Evolutionary conservation across 2,888 invertebrate genomes (phyloP).

Genomic region (Epiperipatus broadwayi): DNA sequence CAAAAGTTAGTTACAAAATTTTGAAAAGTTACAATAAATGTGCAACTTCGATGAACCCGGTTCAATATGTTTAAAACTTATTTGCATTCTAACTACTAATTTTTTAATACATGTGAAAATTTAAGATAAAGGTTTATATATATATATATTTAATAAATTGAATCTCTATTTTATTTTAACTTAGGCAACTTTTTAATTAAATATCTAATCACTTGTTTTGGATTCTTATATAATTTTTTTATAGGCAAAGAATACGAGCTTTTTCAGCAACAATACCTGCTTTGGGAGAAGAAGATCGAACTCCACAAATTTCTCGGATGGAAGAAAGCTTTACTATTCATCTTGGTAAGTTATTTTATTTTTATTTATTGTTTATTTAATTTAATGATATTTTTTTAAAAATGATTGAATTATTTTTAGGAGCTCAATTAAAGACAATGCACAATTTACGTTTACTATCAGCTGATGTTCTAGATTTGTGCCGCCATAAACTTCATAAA

Average conservation of each 20-base stretch:
- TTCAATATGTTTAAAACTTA: no score
- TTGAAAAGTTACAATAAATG: no score
- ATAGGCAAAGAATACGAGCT: slow-evolving; percentile 24
- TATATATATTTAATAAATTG: slow-evolving; percentile 1
- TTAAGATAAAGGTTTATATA: no score
- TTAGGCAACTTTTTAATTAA: background rate
- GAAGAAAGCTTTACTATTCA: slow-evolving; percentile 97
- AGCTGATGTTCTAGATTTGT: slow-evolving; percentile 60
- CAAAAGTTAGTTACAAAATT: no score
- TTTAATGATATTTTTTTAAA: slow-evolving; percentile 7
- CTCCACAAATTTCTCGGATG: slow-evolving; percentile 34
- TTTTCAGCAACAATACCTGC: slow-evolving; percentile 23
- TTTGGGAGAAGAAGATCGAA: slow-evolving; percentile 22
- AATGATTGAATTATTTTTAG: slow-evolving; percentile 21
- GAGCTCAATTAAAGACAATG: slow-evolving; percentile 94
- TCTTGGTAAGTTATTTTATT: slow-evolving; percentile 43
- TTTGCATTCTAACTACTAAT: no score
- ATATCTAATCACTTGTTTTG: background rate
- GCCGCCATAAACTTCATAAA: slow-evolving; percentile 28
- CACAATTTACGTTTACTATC: slow-evolving; percentile 85
- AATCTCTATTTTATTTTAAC: background rate
- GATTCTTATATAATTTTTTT: slow-evolving; percentile 4
- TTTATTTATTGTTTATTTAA: background rate
- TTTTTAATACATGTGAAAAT: no score
- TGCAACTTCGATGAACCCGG: no score